Conservation (phyloP, 2,113 vertebrate species). For the Nothocercus nigrocapillus region DNA sequence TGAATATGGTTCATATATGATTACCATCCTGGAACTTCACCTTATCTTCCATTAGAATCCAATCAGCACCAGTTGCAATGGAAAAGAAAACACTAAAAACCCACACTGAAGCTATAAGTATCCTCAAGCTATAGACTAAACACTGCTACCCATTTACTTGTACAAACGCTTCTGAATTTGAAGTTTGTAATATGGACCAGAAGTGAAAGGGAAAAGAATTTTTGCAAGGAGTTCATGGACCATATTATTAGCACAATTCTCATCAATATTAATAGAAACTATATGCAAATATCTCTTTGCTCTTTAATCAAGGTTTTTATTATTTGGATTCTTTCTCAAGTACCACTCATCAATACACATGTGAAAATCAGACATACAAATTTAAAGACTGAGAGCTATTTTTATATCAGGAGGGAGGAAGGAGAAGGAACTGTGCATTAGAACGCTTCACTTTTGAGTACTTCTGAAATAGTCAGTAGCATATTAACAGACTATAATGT, state of each 20-base stretch:
- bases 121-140: not conserved
- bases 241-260: not conserved
- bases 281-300: not conserved
- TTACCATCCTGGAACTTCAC: not conserved
- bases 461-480: not conserved
- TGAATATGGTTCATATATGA: slow-evolving; percentile 11
- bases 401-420: not conserved
- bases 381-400: not conserved
- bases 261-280: not conserved
- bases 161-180: not conserved
- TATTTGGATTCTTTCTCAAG: not conserved
- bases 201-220: not conserved
- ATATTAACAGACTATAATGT: not conserved
- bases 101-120: not conserved
- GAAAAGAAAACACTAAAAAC: not conserved
- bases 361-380: not conserved
- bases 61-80: not conserved
- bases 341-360: not conserved
- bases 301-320: not conserved
- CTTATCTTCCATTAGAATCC: not conserved
- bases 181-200: not conserved
- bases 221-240: not conserved
- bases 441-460: not conserved
- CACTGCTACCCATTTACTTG: not conserved
- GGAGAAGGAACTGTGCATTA: not conserved